Base-by-base conservation (phyloP, 2,797 vertebrate species). In the Anniella stebbinsi region DNA sequence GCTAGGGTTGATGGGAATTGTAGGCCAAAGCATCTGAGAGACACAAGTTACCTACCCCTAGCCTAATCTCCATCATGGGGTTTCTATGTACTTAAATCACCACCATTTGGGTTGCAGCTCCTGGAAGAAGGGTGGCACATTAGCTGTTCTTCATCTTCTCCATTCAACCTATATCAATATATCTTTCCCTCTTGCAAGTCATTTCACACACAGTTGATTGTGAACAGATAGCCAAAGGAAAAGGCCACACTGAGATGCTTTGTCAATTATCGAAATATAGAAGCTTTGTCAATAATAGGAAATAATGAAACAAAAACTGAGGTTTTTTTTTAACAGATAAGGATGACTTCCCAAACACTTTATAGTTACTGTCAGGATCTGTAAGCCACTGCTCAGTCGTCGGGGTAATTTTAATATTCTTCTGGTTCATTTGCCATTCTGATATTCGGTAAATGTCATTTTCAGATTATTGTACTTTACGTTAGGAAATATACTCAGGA, bases 141-240 rank as follows among this genome's bases (percentile, higher is more conserved):
- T 80, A 80, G 15, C 60, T 17, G 21, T 51, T 70, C 67, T 51
- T 67, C 33, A 84, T 77, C 17, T 67, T 84, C 57, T 54, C 81
- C 15, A 23, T 84, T 66, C 80, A 67, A n/a, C 18, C 54, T 12
- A 60, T 21, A 8, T 67, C 41, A 45, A 23, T 66, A 18, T 63
- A 8, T n/a, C n/a, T 51, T 77, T 38, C 48, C 12, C 41, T 89
- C 6, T 33, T 67, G 41, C 33, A 83, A 75, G 6, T 81, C 33
- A 75, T 60, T 86, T 84, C n/a, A 83, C 70, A 82, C 70, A 66
- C 57, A 63, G 45, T 48, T 67, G 67, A 76, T 54, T 76, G 23
- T 28, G 69, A 84, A 84, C 57, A 84, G 88, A 54, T 54, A n/a
- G 70, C 12, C n/a, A 77, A 66, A 48, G 54, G 38, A 21, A 54